These are phyloP conservation scores for Eledone cirrhosa DNA, from an alignment of 2,888 invertebrate genomes.

Conservation along the genomic window DNA sequence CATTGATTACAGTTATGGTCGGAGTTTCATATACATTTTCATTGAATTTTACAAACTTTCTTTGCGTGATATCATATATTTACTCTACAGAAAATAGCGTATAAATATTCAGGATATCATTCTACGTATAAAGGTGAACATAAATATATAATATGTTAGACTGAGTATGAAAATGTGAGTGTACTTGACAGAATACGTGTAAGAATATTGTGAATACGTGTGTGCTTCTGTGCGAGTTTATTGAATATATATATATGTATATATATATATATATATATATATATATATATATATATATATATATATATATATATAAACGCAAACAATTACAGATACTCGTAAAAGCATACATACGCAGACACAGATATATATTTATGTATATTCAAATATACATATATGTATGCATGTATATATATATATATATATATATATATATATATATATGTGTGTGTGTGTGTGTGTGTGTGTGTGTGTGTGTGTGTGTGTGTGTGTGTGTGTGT, in stretches of 20 bases:
- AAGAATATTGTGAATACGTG: no score
- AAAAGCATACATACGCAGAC: background rate
- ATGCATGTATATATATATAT: background rate
- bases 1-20: no score
- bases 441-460: background rate
- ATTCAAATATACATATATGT: background rate
- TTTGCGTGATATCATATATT: no score
- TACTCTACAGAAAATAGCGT: no score
- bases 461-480: background rate
- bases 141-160: no score
- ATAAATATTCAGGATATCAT: no score
- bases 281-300: conserved; percentile 7
- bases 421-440: background rate
- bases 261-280: conserved; percentile 1
- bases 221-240: no score
- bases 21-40: no score
- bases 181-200: no score
- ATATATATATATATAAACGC: background rate
- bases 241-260: background rate
- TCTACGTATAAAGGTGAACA: no score
- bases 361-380: background rate
- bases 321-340: background rate
- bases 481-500: background rate
- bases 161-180: no score
- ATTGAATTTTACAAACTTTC: no score